phyloP scores from a whole-genome alignment of 2,113 vertebrate species.

The Ictalurus punctatus region DNA sequence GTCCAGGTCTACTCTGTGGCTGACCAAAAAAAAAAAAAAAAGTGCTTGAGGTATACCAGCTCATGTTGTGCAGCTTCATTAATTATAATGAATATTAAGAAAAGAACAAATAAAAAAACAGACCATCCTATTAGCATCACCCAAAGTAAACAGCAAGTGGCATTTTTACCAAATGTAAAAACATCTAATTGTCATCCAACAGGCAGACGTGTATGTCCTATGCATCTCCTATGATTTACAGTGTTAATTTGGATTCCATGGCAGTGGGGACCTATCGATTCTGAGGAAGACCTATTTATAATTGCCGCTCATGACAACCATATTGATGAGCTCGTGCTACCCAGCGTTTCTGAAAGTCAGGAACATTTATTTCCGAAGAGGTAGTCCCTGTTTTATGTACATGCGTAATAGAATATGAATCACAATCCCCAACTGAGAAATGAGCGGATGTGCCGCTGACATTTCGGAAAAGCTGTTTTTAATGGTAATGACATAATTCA shows the following conservation, averaged over 20 bases:
- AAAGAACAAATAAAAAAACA: neutral
- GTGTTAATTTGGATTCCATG: conserved; percentile 34
- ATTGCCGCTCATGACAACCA: conserved; percentile 65
- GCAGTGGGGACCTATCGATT: conserved; percentile 65
- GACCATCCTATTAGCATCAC: neutral
- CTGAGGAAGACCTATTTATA: conserved; percentile 61
- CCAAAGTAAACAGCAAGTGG: neutral
- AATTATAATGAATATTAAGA: conserved; percentile 5
- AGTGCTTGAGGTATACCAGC: conserved; percentile 14
- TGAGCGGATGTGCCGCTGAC: conserved; percentile 67
- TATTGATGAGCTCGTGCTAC: conserved; percentile 67
- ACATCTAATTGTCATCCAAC: conserved; percentile 8
- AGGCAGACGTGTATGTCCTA: neutral
- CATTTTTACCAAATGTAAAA: conserved; percentile 4
- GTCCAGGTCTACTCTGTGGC: conserved; percentile 16
- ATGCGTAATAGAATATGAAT: conserved; percentile 73
- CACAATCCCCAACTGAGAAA: conserved; percentile 69
- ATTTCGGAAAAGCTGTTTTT: conserved; percentile 69
- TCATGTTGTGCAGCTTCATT: neutral
- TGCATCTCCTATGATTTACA: conserved; percentile 37
- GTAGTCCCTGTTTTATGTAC: conserved; percentile 67
- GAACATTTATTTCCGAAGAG: conserved; percentile 69
- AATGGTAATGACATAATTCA: conserved; percentile 67
- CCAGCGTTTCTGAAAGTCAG: conserved; percentile 72
- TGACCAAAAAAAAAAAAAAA: conserved; percentile 10